Percentiles rank a stretch among this genome's conserved stretches.
Conservation (phyloP, 2,113 vertebrate genomes). For the Anguilla rostrata region DNA sequence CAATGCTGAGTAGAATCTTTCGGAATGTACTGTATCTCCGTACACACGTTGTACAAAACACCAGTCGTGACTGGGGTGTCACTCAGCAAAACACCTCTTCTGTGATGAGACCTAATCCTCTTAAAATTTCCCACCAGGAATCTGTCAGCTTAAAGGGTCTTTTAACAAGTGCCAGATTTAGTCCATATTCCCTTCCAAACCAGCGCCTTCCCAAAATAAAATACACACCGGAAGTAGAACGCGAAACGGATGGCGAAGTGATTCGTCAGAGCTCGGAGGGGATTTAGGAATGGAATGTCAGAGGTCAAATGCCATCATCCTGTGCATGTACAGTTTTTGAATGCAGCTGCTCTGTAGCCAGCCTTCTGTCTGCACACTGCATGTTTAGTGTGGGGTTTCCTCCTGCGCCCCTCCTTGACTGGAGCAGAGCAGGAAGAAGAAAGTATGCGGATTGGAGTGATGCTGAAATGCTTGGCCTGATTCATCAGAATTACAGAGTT, state of each 20-base stretch:
- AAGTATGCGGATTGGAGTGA: not conserved
- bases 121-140: not conserved
- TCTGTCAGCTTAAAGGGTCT: not conserved
- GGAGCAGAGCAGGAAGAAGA: not conserved
- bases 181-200: not conserved
- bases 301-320: not conserved
- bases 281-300: not conserved
- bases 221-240: not conserved
- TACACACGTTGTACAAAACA: no score
- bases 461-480: conserved; percentile 8
- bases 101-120: not conserved
- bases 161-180: not conserved
- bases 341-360: not conserved
- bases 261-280: not conserved
- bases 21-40: no score
- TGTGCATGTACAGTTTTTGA: not conserved
- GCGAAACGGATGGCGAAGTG: not conserved
- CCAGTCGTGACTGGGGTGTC: no score
- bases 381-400: not conserved
- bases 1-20: no score
- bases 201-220: not conserved
- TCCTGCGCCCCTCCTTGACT: not conserved
- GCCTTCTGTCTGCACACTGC: not conserved
- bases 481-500: not conserved
- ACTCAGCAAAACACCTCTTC: not conserved